Evolutionary conservation across 2,113 vertebrate species (phyloP), one percentile per base, ranked within the genome.

Genomic region (Pseudolaguvia tuberculata): DNA sequence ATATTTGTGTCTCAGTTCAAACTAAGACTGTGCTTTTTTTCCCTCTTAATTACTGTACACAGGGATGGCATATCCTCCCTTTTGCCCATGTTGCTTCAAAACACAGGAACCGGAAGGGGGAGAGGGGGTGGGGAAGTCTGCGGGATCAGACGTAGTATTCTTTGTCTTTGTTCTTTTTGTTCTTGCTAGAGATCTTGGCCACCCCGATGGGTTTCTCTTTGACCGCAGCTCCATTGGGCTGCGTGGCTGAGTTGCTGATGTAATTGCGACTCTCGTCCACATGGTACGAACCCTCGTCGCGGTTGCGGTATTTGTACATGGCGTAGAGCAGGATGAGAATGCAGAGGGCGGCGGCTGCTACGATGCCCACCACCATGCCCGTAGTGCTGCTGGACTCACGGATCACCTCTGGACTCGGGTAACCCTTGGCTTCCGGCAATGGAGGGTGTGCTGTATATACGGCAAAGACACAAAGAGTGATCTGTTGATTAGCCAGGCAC

Each of bases 81-180:
- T 50, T 68, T 42, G 63, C 23, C 25, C 61, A 52, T 61, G 58
- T 70, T 42, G 79, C 68, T 56, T 75, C 77, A 45, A 63, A 75
- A 74, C 65, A 63, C 61, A 59, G 79, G 51, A 73, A 47, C 70
- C 35, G 59, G 74, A 78, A 56, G 51, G 71, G 80, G 76, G 45
- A 48, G 56, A 21, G 81, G 51, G 51, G 66, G 77, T 72, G 52
- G 42, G 56, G 21, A 51, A 39, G 71, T 70, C 59, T 77, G 72
- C 69, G 55, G 73, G 65, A 93, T 99, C 96, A 99, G 93, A 99
- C 97, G 78, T 99, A 99, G 89, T 99, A 99, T 90, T 99, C 97
- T 88, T 98, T 99, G 92, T 99, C 97, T 92, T 99, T 99, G 92
- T 98, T 98, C 89, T 99, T 99, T 94, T 99, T 99, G 88, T 94